These are phyloP conservation scores for Platichthys flesus DNA, from an alignment of 2,113 vertebrate species.

Conservation along the genomic window DNA sequence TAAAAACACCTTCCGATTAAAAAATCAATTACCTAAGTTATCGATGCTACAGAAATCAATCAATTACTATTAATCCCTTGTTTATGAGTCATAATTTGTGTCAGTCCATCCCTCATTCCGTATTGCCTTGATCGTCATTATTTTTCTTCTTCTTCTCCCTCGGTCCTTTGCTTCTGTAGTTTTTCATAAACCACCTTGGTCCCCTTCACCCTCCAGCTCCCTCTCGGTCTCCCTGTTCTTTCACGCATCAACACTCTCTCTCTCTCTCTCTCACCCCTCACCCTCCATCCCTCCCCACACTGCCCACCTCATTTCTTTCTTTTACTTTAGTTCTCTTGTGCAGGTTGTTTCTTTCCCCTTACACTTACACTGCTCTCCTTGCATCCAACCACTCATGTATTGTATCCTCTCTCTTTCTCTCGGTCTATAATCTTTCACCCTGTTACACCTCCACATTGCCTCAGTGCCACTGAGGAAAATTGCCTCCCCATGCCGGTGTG, in stretches of 20 bases:
- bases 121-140: background rate
- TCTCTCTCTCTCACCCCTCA: background rate
- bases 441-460: background rate
- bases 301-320: background rate
- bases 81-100: background rate
- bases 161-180: background rate
- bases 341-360: background rate
- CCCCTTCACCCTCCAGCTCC: constrained; percentile 48
- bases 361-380: constrained; percentile 7
- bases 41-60: background rate
- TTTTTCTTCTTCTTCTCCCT: background rate
- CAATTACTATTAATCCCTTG: background rate
- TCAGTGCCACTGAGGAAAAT: background rate
- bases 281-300: background rate
- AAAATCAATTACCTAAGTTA: background rate
- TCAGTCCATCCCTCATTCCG: background rate
- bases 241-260: background rate
- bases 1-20: background rate
- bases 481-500: background rate
- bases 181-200: background rate
- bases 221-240: background rate
- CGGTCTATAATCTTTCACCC: background rate
- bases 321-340: background rate
- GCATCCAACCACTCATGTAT: constrained; percentile 6
- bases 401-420: background rate